Base-by-base conservation (phyloP, 2,888 invertebrate species). In the Romanomermis culicivorax region DNA sequence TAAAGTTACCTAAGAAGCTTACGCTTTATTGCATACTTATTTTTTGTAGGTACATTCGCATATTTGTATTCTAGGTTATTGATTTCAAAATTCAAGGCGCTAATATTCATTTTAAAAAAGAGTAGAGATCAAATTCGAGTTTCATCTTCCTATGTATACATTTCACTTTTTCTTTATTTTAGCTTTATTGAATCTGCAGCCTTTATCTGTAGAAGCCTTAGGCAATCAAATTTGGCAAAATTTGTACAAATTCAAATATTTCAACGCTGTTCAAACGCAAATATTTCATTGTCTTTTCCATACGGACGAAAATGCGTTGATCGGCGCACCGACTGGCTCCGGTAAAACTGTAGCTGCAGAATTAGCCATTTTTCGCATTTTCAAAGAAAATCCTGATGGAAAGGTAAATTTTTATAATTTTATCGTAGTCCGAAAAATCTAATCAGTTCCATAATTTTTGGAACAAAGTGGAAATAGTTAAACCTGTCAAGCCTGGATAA, bases 261-360 rank as follows among this genome's bases (percentile, higher is more conserved):
- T 97, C 74, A 99, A 99, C 74, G 91, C 95, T 1, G 88, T 99
- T 60, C 95, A 95, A 73, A 91, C 91, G 0, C 93, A 97, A 74
- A 82, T 97, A 59, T 99, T 97, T 71, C 88, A 93, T 71, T 83
- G 85, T 50, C 74, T 97, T 3, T 97, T 89, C 71, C 84, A 95
- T 68, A 88, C 87, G 0, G 88, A 97, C 65, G 78, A 80, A 62
- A 95, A 95, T 68, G 83, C 89, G 4, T 73, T 99, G 26, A 74
- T 97, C 2, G 91, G 91, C 0, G 95, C 95, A 0, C 91, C 91
- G 0, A 93, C 91, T 0, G 88, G 88, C 1, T 91, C 91, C 0
- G 97, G 97, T 42, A 99, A 99, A 76, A 99, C 97, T 0, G 85
- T 95, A 50, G 89, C 85, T 0, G 95, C 97, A 0, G 97, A 99